phyloP scores from a whole-genome alignment of 2,888 invertebrate species.

The Tenthredo amoena region DNA sequence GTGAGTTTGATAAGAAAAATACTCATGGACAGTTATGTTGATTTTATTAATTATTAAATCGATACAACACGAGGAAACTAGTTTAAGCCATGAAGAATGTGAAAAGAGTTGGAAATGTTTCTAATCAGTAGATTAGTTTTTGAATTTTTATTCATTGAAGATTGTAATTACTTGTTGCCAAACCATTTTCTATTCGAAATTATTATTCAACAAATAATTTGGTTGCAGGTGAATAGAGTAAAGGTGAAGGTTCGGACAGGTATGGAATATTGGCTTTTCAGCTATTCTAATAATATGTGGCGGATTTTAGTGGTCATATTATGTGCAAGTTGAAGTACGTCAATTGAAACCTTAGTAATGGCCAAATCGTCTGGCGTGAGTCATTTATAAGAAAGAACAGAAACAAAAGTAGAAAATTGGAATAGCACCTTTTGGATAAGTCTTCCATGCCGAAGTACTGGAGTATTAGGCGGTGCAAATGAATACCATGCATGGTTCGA shows the following conservation, averaged over 20 bases:
- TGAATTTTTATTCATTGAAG: background rate
- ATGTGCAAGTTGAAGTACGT: conserved; percentile 2
- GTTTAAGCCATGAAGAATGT: background rate
- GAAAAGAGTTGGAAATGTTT: background rate
- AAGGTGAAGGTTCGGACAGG: background rate
- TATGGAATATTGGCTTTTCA: background rate
- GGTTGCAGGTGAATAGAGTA: background rate
- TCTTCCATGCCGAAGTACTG: background rate
- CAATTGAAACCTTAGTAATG: background rate
- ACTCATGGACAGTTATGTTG: background rate
- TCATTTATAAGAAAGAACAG: background rate
- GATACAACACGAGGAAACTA: background rate
- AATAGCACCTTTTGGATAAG: background rate
- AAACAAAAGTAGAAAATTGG: background rate
- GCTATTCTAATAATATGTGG: background rate
- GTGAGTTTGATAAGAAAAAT: background rate
- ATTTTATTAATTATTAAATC: background rate
- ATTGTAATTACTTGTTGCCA: background rate
- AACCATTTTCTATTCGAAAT: background rate
- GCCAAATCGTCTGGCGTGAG: background rate
- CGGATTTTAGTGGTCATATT: background rate
- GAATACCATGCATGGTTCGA: background rate
- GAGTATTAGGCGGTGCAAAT: background rate
- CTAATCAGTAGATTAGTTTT: background rate
- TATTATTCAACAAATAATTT: background rate